Base-by-base conservation (phyloP, 2,797 vertebrate species). In the Zalophus californianus region DNA sequence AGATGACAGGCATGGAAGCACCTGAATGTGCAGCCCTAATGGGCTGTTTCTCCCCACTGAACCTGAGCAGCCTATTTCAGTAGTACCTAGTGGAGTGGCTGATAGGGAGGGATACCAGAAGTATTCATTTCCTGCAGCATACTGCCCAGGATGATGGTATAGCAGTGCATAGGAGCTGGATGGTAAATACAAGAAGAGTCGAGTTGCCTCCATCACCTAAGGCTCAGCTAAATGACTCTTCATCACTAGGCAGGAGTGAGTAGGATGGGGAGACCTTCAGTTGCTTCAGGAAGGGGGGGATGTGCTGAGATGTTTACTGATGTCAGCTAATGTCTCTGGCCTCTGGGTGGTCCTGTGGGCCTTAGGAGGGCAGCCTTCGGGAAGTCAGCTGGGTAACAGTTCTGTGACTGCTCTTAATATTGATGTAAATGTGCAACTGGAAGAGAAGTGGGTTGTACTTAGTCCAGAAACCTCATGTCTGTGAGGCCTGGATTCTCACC, bases 321-420 rank as follows among this genome's bases (percentile, higher is more conserved):
- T 80, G 86, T 84, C 92, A 95, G 97, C 96, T 97, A 92, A 97
- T 97, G 87, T 72, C 52, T 96, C 87, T 96, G 96, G 87, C 80
- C 86, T 38, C 38, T 82, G 14, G 12, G 7, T 83, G 52, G 97
- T 97, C 97, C 97, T 58, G 0, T 82, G 90, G 97, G 87, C 85
- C 56, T 95, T 82, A 32, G 9, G n/a, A 96, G 56, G 66, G 70
- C 84, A 60, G 52, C 87, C 97, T 97, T 91, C 56, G 4, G 91
- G 93, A 98, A 98, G 62, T 91, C 88, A 90, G 96, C 97, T 97
- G 92, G 96, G 48, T 96, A 96, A 96, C 60, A 50, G 92, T 77
- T 78, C 86, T 97, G 50, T 86, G 70, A 21, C 75, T 95, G 88
- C 89, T 86, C 44, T 86, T 90, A 79, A 95, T 70, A 86, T 32